Conservation (phyloP, 2,113 vertebrate species). For the Ammodytes marinus region DNA sequence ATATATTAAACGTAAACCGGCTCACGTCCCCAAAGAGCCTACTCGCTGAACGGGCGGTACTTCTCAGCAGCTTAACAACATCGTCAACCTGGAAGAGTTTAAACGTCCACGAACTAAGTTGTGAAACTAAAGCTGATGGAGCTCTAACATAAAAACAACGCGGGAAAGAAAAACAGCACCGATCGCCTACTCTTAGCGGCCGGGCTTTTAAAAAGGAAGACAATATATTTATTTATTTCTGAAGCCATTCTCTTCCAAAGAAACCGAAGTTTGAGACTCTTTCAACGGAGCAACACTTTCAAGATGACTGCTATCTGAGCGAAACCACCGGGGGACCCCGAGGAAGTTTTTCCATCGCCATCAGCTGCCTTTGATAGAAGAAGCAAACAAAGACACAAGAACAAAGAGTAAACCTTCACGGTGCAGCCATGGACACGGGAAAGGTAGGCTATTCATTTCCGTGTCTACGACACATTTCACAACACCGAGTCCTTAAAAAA, state of each 20-base stretch:
- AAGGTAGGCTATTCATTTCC: constrained; percentile 59
- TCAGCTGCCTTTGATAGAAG: constrained; percentile 1
- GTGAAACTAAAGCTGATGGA: not conserved
- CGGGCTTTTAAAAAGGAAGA: not conserved
- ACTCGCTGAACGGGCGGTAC: not conserved
- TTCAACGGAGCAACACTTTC: not conserved
- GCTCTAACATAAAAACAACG: not conserved
- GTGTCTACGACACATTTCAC: not conserved
- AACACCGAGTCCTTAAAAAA: not conserved
- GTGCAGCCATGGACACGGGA: constrained; percentile 66
- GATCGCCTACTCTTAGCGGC: not conserved
- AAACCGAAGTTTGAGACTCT: not conserved
- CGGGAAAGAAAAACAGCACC: not conserved
- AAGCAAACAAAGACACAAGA: constrained; percentile 28
- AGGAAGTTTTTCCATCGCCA: constrained; percentile 16
- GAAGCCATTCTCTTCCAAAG: not conserved
- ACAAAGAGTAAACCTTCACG: not conserved
- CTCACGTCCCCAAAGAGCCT: not conserved
- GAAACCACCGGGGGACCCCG: not conserved
- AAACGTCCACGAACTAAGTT: not conserved
- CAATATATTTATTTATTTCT: too few relatives aligned
- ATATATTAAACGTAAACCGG: constrained; percentile 16
- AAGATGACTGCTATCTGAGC: constrained; percentile 41
- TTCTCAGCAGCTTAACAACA: not conserved
- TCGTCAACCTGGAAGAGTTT: constrained; percentile 2